Base-by-base conservation (phyloP, 2,113 vertebrate species). In the Nicator chloris region DNA sequence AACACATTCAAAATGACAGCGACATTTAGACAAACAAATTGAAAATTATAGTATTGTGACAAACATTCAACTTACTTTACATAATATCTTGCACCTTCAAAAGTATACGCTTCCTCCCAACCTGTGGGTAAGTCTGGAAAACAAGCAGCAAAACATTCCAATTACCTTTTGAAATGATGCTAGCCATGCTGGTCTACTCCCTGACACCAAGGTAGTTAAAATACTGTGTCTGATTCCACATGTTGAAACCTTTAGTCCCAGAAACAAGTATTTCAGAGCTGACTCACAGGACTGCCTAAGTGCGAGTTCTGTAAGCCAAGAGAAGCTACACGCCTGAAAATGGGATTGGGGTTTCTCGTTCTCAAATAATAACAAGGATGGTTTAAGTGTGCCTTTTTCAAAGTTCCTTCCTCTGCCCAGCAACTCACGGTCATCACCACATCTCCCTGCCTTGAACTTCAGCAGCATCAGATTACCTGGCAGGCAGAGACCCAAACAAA, bases 31-130 rank as follows among this genome's bases (percentile, higher is more conserved):
- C 45, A 45, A 90, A 71, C 33, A 24, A 54, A 59, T 30, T 76
- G 45, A 79, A 95, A 89, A 90, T 75, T 26, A 76, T 0, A 88
- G 37, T 20, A 92, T 66, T 79, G 54, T 50, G 81, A 68, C 35
- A 78, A 91, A 75, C 15, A 31, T 63, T 64, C 69, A 57, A 98
- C 99, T 99, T 98, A 99, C 99, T 99, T 99, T 97, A 99, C 99
- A 97, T 99, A 99, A 90, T 99, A 99, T 92, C 99, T 98, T 69
- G 99, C 99, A 91, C 99, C 99, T 97, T 99, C 99, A 89, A 99
- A 99, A 51, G 99, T 99, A 90, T 98, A 99, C 35, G 99, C 99
- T 98, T 99, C 99, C 95, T 99, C 99, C 99, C 99, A 99, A 87
- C 99, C 99, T 30, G 98, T 99, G 56, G 99, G 99, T 96, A 99